phyloP scores from a whole-genome alignment of 2,113 vertebrate species.

The Mus spicilegus region DNA sequence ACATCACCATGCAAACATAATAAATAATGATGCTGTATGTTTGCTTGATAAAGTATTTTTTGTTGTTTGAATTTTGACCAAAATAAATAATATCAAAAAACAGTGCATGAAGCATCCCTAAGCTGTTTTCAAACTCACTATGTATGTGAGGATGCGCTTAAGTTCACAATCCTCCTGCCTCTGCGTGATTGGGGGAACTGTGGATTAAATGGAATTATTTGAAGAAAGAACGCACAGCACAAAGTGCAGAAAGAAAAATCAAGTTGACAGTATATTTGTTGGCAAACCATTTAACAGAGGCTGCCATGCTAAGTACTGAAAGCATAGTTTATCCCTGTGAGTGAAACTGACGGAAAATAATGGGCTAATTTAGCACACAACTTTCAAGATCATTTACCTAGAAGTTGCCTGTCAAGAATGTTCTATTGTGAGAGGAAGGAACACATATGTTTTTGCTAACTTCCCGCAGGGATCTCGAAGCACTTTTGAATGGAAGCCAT shows the following conservation, averaged over 20 bases:
- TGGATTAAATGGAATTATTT: slow-evolving; percentile 65
- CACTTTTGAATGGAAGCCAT: slow-evolving; percentile 75
- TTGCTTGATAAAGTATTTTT: background rate
- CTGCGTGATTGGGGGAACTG: background rate
- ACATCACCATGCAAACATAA: slow-evolving; percentile 50
- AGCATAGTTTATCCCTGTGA: slow-evolving; percentile 45
- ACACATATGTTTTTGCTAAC: slow-evolving; percentile 73
- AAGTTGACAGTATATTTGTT: slow-evolving; percentile 38
- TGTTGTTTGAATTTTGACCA: background rate
- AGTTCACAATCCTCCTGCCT: background rate
- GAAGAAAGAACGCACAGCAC: slow-evolving; percentile 43
- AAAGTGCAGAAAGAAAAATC: slow-evolving; percentile 50
- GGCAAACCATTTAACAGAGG: slow-evolving; percentile 61
- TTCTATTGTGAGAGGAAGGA: slow-evolving; percentile 73
- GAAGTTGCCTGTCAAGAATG: slow-evolving; percentile 45
- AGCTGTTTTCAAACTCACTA: background rate
- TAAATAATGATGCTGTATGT: slow-evolving; percentile 60
- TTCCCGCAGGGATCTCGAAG: slow-evolving; percentile 73
- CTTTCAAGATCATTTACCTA: slow-evolving; percentile 65
- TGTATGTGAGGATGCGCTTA: background rate
- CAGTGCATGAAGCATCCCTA: background rate
- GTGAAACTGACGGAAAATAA: slow-evolving; percentile 26
- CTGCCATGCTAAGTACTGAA: slow-evolving; percentile 1
- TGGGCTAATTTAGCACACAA: slow-evolving; percentile 17
- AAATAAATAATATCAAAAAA: background rate